Evolutionary conservation across 1,140 invertebrate genomes (phyloP).

Genomic region (Thereuonema tuberculata): DNA sequence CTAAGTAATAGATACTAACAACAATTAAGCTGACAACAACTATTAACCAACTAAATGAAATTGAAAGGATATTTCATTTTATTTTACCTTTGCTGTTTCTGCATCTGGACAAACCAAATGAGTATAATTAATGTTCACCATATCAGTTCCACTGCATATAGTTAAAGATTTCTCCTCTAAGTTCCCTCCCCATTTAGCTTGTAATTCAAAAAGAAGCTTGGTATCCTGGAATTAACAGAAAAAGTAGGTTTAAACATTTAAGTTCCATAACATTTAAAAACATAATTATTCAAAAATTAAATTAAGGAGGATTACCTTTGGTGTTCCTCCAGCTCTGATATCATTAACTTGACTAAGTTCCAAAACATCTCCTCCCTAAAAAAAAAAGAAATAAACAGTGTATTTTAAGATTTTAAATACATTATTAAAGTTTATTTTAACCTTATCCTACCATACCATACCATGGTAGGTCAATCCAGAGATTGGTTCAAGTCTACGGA

Average conservation of each 20-base stretch:
- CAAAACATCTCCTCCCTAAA: slow-evolving; percentile 88
- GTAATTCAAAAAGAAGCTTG: slow-evolving; percentile 62
- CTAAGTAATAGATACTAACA: slow-evolving; percentile 9
- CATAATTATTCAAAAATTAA: slow-evolving; percentile 6
- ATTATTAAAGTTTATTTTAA: no score
- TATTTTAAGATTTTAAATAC: no score
- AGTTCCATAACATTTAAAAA: not conserved
- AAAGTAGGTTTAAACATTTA: not conserved
- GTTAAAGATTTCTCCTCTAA: slow-evolving; percentile 92
- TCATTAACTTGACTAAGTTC: slow-evolving; percentile 96
- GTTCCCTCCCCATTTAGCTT: slow-evolving; percentile 56
- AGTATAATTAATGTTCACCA: slow-evolving; percentile 97
- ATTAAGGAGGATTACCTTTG: slow-evolving; percentile 47
- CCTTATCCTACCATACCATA: no score
- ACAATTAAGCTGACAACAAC: no score
- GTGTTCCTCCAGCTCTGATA: slow-evolving; percentile 72
- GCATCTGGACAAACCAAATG: slow-evolving; percentile 88
- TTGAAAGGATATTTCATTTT: slow-evolving; percentile 1
- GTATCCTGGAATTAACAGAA: slow-evolving; percentile 48
- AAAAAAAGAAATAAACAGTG: no score
- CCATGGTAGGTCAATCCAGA: no score
- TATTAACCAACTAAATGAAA: slow-evolving; percentile 11
- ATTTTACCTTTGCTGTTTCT: slow-evolving; percentile 72
- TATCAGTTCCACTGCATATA: slow-evolving; percentile 96
- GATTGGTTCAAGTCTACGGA: no score